Evolutionary conservation across 2,797 vertebrate species (phyloP).

Genomic region (Lithobates sylvaticus): DNA sequence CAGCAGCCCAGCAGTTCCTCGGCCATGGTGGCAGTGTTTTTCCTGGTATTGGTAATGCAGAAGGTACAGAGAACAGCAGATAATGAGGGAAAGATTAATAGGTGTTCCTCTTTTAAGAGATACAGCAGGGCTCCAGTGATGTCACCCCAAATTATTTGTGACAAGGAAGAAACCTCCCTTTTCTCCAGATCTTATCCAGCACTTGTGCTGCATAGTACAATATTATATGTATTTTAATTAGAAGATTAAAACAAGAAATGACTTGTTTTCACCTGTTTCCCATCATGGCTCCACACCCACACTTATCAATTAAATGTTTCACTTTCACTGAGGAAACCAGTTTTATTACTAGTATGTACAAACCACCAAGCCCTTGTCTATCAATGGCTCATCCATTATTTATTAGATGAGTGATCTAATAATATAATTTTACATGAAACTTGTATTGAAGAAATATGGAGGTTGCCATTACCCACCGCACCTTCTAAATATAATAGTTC

Average conservation of each 20-base stretch:
- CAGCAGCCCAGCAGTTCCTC: conserved; percentile 90
- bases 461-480: too few species aligned
- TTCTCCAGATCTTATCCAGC: conserved; percentile 44
- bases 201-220: conserved; percentile 6
- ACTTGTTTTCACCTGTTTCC: too few species aligned
- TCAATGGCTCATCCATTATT: too few species aligned
- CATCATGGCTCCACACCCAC: too few species aligned
- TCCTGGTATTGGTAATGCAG: not conserved
- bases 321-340: too few species aligned
- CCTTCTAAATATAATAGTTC: too few species aligned
- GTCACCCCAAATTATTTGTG: conserved; percentile 7
- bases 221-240: not conserved
- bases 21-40: conserved; percentile 77
- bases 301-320: too few species aligned
- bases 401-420: too few species aligned
- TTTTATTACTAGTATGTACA: too few species aligned
- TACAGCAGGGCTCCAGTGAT: conserved; percentile 5
- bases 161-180: not conserved
- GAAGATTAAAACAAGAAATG: not conserved
- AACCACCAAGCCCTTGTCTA: too few species aligned
- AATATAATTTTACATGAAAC: too few species aligned
- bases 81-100: conserved; percentile 38
- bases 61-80: conserved; percentile 36
- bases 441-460: too few species aligned
- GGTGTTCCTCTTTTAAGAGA: conserved; percentile 56